Evolutionary conservation across 1,140 invertebrate genomes (phyloP).

Genomic region (Bombus fervidus): DNA sequence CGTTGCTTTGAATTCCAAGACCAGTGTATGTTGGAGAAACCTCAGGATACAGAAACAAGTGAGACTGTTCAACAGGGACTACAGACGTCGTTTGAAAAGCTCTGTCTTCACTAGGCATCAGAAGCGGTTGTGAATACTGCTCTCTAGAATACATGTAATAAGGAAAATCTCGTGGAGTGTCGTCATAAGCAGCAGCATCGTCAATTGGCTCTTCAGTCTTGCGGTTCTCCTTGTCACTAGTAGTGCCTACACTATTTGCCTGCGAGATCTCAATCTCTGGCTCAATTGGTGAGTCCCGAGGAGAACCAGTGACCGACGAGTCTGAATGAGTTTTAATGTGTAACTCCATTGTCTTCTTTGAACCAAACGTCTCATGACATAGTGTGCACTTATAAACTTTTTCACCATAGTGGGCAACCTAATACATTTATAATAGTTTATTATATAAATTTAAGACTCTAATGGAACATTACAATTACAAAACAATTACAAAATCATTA

Average conservation of each 20-base stretch:
- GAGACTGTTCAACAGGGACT: slow-evolving; percentile 42
- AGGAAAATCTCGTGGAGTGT: slow-evolving; percentile 64
- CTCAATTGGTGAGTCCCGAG: slow-evolving; percentile 72
- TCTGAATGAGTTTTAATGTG: slow-evolving; percentile 95
- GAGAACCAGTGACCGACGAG: slow-evolving; percentile 54
- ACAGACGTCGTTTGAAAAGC: slow-evolving; percentile 57
- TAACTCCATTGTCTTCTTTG: slow-evolving; percentile 93
- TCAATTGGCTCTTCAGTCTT: slow-evolving; percentile 74
- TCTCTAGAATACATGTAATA: slow-evolving; percentile 75
- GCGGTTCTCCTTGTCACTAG: slow-evolving; percentile 75
- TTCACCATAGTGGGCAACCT: slow-evolving; percentile 94
- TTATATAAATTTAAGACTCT: neutral
- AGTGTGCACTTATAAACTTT: slow-evolving; percentile 96
- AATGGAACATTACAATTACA: neutral
- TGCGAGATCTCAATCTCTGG: slow-evolving; percentile 75
- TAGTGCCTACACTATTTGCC: slow-evolving; percentile 33
- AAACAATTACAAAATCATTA: neutral
- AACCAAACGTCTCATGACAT: slow-evolving; percentile 94
- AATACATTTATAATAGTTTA: neutral
- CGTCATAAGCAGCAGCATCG: slow-evolving; percentile 30
- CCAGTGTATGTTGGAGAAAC: slow-evolving; percentile 57
- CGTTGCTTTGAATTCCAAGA: slow-evolving; percentile 68
- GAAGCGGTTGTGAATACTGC: slow-evolving; percentile 54
- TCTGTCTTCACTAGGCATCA: slow-evolving; percentile 68
- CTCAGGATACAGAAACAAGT: slow-evolving; percentile 73